Base-by-base conservation (phyloP, 2,113 vertebrate genomes). In the Pelobates fuscus region DNA sequence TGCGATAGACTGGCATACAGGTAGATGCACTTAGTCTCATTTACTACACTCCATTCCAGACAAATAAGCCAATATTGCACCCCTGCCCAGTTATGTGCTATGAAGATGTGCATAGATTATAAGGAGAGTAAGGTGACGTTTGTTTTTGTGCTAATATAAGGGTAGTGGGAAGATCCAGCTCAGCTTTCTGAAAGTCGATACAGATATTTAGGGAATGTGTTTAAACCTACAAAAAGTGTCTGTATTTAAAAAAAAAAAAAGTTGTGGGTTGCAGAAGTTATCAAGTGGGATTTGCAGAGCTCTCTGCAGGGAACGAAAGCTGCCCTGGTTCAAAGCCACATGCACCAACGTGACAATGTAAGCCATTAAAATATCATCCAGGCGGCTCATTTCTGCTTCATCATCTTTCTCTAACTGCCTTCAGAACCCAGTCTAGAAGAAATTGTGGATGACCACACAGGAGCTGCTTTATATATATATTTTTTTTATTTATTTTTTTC, bases 241-340 rank as follows among this genome's bases (percentile, higher is more conserved):
- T 83, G 85, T 89, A 81, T 86, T 49, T 49, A 86, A 84, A 87
- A 84, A 75, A 82, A 81, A 77, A 80, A 83, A 82, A 85, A 92
- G 92, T 92, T 92, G 87, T 94, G 94, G 95, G 94, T 94, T 93
- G 92, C 91, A 90, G 94, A 95, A 95, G 94, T 98, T 96, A 95
- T 97, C 93, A 95, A 97, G 96, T 95, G 95, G 95, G 95, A 95
- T 98, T 97, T 98, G 95, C 89, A 91, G 94, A 88, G 89, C 91
- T 93, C 96, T 94, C 96, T 94, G 94, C 96, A 94, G 95, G 95
- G 95, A 94, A 93, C 92, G 91, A 92, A 84, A 92, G 90, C 92
- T 92, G 94, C 93, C 95, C 84, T 91, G 94, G 95, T 97, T 96
- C 95, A 98, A 97, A 97, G 95, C 94, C 95, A 93, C 94, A 95